Percentiles rank a stretch among this genome's conserved stretches.
Evolutionary conservation across 2,797 vertebrate species (phyloP).

Genomic region (Diceros bicornis): DNA sequence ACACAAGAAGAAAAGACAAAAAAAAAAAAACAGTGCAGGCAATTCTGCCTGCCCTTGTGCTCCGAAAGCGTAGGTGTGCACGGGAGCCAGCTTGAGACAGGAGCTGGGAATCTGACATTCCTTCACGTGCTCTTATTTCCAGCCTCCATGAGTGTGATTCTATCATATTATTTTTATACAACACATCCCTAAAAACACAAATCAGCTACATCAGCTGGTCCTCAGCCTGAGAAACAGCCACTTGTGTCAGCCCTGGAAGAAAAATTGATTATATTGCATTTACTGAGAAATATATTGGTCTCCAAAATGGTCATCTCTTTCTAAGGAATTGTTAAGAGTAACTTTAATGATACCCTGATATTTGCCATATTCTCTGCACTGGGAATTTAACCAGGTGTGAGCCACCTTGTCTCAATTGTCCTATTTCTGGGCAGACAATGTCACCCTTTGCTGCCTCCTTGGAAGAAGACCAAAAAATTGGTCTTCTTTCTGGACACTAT

Average conservation of each 20-base stretch:
- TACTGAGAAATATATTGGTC: background rate
- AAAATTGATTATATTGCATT: background rate
- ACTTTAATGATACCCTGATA: fast-evolving
- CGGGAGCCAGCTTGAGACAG: fast-evolving
- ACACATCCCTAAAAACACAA: fast-evolving
- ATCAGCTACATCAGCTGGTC: background rate
- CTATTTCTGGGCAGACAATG: fast-evolving
- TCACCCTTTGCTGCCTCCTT: background rate
- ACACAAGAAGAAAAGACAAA: fast-evolving
- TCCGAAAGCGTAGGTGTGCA: fast-evolving
- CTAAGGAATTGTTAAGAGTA: background rate
- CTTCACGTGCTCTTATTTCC: fast-evolving
- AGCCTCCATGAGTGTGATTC: fast-evolving
- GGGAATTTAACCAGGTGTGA: background rate
- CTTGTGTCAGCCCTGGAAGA: background rate
- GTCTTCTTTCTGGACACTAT: fast-evolving
- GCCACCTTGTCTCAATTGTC: fast-evolving
- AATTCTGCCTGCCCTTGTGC: fast-evolving
- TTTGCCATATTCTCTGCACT: fast-evolving
- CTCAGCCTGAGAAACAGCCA: background rate
- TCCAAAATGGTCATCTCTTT: background rate
- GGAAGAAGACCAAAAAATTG: background rate
- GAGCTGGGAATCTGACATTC: fast-evolving
- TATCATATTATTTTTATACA: background rate
- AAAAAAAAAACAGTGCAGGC: fast-evolving